A percentile compares a stretch with the other conserved stretches of the same genome.
These are phyloP conservation scores for Ailuropoda melanoleuca DNA, from an alignment of 2,113 vertebrate species.

Conservation along the genomic window DNA sequence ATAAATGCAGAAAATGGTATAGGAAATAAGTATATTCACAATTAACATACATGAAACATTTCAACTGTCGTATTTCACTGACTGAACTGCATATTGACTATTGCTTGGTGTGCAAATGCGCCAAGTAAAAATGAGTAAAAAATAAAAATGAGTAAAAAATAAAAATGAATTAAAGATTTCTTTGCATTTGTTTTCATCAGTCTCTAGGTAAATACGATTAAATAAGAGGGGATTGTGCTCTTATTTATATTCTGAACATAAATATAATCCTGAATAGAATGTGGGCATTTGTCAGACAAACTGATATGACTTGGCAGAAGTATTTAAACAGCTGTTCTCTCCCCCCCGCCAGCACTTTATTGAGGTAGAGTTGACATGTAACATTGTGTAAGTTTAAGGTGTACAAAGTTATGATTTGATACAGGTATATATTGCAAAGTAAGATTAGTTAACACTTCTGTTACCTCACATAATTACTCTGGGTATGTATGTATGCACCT, in stretches of 20 bases:
- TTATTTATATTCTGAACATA: constrained; percentile 78
- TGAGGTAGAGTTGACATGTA: background rate
- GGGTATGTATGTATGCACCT: background rate
- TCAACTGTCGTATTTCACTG: background rate
- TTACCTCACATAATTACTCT: background rate
- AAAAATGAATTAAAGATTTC: background rate
- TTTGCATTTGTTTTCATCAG: constrained; percentile 56
- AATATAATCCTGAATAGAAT: constrained; percentile 52
- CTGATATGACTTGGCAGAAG: constrained; percentile 68
- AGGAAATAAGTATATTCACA: background rate
- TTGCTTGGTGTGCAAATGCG: background rate
- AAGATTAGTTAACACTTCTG: background rate
- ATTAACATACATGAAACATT: background rate
- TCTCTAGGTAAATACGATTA: constrained; percentile 68
- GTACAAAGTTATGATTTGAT: background rate
- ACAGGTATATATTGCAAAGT: background rate
- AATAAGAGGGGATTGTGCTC: constrained; percentile 55
- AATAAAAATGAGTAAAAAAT: background rate
- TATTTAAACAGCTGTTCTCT: constrained; percentile 47
- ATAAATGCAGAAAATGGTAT: background rate
- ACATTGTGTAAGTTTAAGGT: background rate
- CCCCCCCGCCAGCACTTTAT: background rate
- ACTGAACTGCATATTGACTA: background rate
- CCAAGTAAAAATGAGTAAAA: background rate
- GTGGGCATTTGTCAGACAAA: constrained; percentile 79